phyloP scores from a whole-genome alignment of 2,113 vertebrate species.

The Mionectes macconnelli region DNA sequence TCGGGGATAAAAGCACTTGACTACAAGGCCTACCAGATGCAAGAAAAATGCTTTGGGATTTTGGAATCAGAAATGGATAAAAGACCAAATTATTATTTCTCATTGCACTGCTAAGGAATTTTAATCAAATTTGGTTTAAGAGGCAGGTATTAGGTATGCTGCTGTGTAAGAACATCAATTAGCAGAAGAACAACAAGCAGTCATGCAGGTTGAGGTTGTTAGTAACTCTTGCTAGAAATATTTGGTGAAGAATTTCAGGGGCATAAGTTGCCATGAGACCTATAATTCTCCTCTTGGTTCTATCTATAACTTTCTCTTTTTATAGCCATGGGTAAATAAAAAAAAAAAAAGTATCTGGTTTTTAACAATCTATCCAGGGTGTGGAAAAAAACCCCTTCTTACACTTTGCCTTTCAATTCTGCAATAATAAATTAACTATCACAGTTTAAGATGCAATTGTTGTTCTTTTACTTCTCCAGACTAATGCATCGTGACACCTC shows the following conservation, averaged over 20 bases:
- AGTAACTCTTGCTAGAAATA: slow-evolving; percentile 9
- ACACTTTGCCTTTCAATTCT: slow-evolving; percentile 10
- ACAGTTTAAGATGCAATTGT: slow-evolving; percentile 25
- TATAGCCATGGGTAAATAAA: neutral
- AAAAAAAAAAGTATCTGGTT: neutral
- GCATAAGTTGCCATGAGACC: neutral
- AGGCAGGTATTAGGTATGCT: neutral
- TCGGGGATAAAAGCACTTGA: neutral
- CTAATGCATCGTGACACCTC: slow-evolving; percentile 4
- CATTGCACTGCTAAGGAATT: neutral
- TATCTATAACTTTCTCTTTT: neutral
- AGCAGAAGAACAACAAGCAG: neutral
- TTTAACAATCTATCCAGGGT: neutral
- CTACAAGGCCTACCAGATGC: neutral
- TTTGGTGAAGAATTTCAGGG: neutral
- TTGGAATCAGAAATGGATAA: neutral
- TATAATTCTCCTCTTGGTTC: neutral
- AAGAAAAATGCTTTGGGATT: neutral
- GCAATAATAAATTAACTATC: slow-evolving; percentile 54
- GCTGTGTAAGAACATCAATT: neutral
- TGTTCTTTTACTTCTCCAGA: slow-evolving; percentile 14
- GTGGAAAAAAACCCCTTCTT: neutral
- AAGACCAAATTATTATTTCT: neutral
- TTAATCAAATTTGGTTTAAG: neutral
- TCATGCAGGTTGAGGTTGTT: neutral